Evolutionary conservation across 30 jellyfish, hydroid and myxozoan genomes (phyloP).

Genomic region (Aurelia aurita): DNA sequence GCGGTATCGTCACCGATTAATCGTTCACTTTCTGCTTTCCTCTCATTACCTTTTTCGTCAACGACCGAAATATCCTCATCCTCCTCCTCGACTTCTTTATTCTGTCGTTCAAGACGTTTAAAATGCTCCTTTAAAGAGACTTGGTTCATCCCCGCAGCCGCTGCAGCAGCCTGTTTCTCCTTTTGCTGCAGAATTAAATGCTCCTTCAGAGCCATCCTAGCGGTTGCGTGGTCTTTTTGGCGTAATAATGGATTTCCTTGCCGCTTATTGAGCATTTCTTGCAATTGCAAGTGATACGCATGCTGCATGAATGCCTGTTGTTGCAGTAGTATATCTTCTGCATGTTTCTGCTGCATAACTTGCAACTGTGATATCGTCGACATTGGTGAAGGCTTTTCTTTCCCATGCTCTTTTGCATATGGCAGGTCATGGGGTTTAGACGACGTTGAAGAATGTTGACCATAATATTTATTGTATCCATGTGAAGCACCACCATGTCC

Average conservation of each 20-base stretch:
- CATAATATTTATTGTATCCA: conserved; percentile 36
- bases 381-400: conserved; percentile 58
- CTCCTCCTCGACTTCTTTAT: conserved; percentile 86
- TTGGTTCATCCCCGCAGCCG: conserved; percentile 71
- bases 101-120: conserved; percentile 79
- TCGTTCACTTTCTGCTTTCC: conserved; percentile 46
- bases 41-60: conserved; percentile 48
- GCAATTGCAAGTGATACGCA: conserved; percentile 62
- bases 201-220: conserved; percentile 86
- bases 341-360: conserved; percentile 65
- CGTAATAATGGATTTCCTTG: conserved; percentile 57
- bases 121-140: conserved; percentile 83
- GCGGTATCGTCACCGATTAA: conserved; percentile 62
- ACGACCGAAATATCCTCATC: conserved; percentile 81
- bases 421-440: conserved; percentile 32
- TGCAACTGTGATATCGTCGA: conserved; percentile 61
- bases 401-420: conserved; percentile 44
- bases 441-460: conserved; percentile 6
- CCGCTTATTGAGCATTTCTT: conserved; percentile 57
- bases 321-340: conserved; percentile 72
- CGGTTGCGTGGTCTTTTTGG: conserved; percentile 77
- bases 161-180: conserved; percentile 86
- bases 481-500: conserved; percentile 38
- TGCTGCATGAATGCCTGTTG: conserved; percentile 76
- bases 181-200: conserved; percentile 77